Evolutionary conservation across 2,797 vertebrate genomes (phyloP), one percentile per base, ranked within the genome.

Genomic region (Rhinogobio ventralis): DNA sequence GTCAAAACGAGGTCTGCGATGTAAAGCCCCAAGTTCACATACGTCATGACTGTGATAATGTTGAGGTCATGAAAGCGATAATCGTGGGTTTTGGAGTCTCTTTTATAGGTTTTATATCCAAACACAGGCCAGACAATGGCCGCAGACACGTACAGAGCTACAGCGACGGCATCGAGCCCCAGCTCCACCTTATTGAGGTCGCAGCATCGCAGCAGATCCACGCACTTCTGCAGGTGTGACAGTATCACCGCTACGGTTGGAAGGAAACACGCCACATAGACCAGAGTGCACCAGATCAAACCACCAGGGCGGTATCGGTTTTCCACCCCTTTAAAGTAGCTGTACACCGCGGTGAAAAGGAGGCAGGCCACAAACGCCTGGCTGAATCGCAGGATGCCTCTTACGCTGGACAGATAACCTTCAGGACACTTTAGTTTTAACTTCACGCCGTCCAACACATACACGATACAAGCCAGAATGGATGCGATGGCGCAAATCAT

Each of bases 241-340:
- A 95, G 9, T 2, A 96, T 92, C 79, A 96, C 91, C 78, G 94
- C 45, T 28, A 95, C 20, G 0, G 94, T 94, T 82, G 93, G 0
- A 57, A 93, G 86, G 82, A 96, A 95, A 89, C 95, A 96, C 84
- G 94, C 84, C 10, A 89, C 88, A 33, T 95, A 95, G 30, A 95
- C 92, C 0, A 94, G 73, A 67, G 94, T 76, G 0, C 94, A 94
- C 94, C 93, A 94, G 46, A 88, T 90, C 79, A 94, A 80, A 20
- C 90, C 93, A 0, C 77, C 0, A 0, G 74, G 25, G 0, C 0
- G 83, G 19, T 9, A 69, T 5, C 1, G 0, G 39, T 3, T 75
- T 49, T 79, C 85, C 1, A 69, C 49, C 0, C 2, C 84, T 4
- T 88, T 1, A 1, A 74, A 78, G 62, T 72, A 0, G 20, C 77